Conservation (phyloP, 2,888 invertebrate species). For the Drosophila borborema region DNA sequence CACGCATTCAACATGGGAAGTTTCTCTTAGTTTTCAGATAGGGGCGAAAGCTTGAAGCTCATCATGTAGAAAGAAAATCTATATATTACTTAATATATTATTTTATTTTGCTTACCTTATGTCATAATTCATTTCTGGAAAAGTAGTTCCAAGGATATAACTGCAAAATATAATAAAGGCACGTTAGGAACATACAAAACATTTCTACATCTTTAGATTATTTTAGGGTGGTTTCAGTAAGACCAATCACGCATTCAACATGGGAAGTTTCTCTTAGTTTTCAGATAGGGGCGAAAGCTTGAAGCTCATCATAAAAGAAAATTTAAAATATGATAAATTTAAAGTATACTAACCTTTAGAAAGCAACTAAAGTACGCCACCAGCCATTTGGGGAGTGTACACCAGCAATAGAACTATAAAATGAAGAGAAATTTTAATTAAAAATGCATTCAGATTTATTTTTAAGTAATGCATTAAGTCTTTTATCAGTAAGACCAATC, state of each 20-base stretch:
- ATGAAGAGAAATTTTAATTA: neutral
- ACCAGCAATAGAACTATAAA: neutral
- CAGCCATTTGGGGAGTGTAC: neutral
- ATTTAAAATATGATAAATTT: neutral
- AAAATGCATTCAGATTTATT: neutral
- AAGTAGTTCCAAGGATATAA: too few species aligned
- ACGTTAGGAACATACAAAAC: neutral
- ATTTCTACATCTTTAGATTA: neutral
- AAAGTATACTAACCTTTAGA: neutral
- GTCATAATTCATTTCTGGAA: neutral
- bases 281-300: constrained; percentile 84
- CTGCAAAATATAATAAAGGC: too few species aligned
- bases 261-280: constrained; percentile 66
- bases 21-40: constrained; percentile 6
- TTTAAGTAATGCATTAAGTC: neutral
- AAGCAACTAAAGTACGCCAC: neutral
- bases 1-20: constrained; percentile 8
- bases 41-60: constrained; percentile 7
- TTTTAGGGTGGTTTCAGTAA: constrained; percentile 66
- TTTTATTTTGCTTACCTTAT: too few species aligned
- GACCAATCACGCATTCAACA: constrained; percentile 83
- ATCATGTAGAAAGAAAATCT: neutral
- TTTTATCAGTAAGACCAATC: constrained; percentile 2
- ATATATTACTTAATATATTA: too few species aligned
- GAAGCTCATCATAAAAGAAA: constrained; percentile 51